These are phyloP conservation scores for Deroplatys truncata DNA, from an alignment of 2,888 invertebrate species.

Conservation along the genomic window DNA sequence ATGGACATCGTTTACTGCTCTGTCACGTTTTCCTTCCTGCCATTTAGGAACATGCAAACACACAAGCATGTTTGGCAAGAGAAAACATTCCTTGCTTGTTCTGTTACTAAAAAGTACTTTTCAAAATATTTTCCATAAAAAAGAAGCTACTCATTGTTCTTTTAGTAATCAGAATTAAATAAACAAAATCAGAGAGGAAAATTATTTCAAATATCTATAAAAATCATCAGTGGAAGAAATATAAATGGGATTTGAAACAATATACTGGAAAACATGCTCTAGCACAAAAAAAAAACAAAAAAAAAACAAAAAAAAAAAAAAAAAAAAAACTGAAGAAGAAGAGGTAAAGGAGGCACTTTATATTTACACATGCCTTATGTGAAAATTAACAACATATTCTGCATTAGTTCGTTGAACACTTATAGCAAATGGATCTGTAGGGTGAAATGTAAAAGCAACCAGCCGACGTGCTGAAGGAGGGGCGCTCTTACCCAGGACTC, in stretches of 20 bases:
- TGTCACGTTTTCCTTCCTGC: background rate
- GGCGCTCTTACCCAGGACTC: conserved; percentile 57
- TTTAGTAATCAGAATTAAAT: background rate
- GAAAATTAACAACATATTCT: conserved; percentile 93
- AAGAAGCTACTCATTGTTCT: background rate
- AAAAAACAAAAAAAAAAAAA: no score
- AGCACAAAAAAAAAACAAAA: background rate
- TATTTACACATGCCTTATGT: conserved; percentile 62
- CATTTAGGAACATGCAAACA: background rate
- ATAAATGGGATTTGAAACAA: background rate
- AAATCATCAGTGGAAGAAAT: background rate
- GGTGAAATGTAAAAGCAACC: conserved; percentile 94
- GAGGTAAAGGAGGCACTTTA: background rate
- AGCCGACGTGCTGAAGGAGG: conserved; percentile 69
- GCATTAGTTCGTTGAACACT: conserved; percentile 90
- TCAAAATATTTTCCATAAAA: background rate
- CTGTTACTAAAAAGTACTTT: background rate
- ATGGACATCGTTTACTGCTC: background rate
- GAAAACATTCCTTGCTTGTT: background rate
- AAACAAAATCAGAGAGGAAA: background rate
- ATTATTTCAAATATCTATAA: background rate
- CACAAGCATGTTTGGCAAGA: background rate
- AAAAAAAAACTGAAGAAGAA: no score
- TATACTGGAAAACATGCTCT: background rate
- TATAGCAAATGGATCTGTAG: conserved; percentile 92